Conservation (phyloP, 2,113 vertebrate genomes). For the Chaetodon trifascialis region DNA sequence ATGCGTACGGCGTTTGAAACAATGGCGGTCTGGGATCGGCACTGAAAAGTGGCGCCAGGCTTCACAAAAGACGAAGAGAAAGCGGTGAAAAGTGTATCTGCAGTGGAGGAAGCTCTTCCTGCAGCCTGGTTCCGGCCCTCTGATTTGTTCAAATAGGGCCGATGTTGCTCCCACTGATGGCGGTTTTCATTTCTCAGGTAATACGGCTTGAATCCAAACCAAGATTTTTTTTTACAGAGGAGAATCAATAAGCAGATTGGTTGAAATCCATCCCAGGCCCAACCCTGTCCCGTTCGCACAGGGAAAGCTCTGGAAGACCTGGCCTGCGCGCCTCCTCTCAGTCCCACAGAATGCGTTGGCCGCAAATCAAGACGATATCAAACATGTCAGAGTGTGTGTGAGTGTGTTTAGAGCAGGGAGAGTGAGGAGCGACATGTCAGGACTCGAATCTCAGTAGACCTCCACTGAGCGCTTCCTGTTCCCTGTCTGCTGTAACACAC, state of each 20-base stretch:
- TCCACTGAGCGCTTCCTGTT: slow-evolving; percentile 28
- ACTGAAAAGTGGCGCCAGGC: neutral
- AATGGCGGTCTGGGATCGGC: neutral
- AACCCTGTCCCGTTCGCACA: neutral
- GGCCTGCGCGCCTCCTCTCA: slow-evolving; percentile 8
- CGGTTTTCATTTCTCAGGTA: no score
- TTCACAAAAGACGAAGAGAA: neutral
- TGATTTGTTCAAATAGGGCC: neutral
- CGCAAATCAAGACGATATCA: slow-evolving; percentile 68
- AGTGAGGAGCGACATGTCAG: slow-evolving; percentile 46
- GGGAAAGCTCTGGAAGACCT: slow-evolving; percentile 17
- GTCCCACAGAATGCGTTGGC: slow-evolving; percentile 59
- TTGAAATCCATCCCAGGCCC: neutral
- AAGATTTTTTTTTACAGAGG: neutral
- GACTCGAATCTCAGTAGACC: slow-evolving; percentile 51
- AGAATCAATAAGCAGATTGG: neutral
- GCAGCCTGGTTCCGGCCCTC: neutral
- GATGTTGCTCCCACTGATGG: neutral
- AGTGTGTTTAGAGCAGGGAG: slow-evolving; percentile 10
- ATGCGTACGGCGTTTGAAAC: neutral
- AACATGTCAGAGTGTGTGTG: slow-evolving; percentile 21
- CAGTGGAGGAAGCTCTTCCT: neutral
- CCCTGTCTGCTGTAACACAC: neutral
- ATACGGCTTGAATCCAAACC: neutral
- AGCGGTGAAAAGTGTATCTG: neutral